A percentile compares a stretch with the other conserved stretches of the same genome.
Conservation (phyloP, 2,113 vertebrate genomes). For the Pelusios castaneus region DNA sequence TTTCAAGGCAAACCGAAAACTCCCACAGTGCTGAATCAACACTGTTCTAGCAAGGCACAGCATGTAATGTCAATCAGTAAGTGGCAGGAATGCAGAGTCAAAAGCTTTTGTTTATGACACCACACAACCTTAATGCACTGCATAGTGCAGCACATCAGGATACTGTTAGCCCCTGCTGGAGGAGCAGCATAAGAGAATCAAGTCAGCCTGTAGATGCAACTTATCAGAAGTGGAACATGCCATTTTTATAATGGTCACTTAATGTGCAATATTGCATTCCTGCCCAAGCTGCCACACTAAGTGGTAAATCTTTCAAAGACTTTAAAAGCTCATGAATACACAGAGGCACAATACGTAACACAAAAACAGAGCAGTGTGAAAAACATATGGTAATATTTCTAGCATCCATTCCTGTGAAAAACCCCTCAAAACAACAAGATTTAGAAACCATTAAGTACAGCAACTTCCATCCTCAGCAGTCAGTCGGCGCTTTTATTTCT, state of each 20-base stretch:
- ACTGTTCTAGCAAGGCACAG: constrained; percentile 43
- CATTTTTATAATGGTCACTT: background rate
- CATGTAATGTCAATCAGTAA: constrained; percentile 57
- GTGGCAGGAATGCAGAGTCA: constrained; percentile 57
- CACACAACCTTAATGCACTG: background rate
- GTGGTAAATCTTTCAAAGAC: background rate
- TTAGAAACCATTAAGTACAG: background rate
- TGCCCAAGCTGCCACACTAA: background rate
- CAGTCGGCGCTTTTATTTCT: background rate
- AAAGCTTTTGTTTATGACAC: constrained; percentile 54
- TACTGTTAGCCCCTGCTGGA: constrained; percentile 9
- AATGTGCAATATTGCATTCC: background rate
- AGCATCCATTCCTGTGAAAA: background rate
- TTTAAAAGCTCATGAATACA: background rate
- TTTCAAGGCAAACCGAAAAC: constrained; percentile 61
- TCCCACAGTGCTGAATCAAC: constrained; percentile 61
- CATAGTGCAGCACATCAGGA: constrained; percentile 3
- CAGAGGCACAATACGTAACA: background rate
- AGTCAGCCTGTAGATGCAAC: background rate
- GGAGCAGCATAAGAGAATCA: constrained; percentile 9
- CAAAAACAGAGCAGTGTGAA: background rate
- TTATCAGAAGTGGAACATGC: background rate
- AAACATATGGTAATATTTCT: background rate
- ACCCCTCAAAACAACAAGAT: background rate
- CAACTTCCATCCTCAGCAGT: background rate